Evolutionary conservation across 2,888 invertebrate species (phyloP).

Genomic region (Nemoura dubitans): DNA sequence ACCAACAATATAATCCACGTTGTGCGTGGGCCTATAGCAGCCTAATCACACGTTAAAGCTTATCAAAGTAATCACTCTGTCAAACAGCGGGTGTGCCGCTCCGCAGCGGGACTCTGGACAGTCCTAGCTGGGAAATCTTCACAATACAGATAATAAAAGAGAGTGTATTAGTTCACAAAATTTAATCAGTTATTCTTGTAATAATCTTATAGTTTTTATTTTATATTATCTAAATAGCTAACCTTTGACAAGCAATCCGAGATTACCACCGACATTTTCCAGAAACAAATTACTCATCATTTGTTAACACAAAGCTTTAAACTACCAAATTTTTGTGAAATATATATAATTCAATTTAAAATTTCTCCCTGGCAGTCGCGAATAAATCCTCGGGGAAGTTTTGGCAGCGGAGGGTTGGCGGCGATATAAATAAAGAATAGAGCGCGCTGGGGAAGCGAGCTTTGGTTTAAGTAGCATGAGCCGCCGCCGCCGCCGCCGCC

Average conservation of each 20-base stretch:
- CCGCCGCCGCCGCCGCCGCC: too few relatives aligned
- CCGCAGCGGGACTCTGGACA: too few relatives aligned
- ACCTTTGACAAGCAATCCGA: neutral
- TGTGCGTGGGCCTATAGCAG: neutral
- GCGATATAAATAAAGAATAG: neutral
- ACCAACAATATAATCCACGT: neutral
- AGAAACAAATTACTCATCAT: neutral
- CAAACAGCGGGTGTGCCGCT: neutral
- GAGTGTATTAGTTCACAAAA: too few relatives aligned
- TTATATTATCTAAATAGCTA: too few relatives aligned
- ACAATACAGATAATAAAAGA: too few relatives aligned
- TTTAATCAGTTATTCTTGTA: too few relatives aligned
- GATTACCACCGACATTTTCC: neutral
- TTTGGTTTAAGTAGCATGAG: neutral
- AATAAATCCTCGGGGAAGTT: neutral
- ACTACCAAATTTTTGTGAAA: neutral
- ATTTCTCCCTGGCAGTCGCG: neutral
- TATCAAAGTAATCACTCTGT: slow-evolving; percentile 31
- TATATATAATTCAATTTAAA: slow-evolving; percentile 9
- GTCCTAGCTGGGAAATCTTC: too few relatives aligned
- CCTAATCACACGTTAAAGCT: neutral
- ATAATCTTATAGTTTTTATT: too few relatives aligned
- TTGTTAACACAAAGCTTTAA: neutral
- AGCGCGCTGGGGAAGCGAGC: neutral
- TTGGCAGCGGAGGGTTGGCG: neutral